phyloP scores from a whole-genome alignment of 1,140 invertebrate genomes.

The Meteorus sp. region DNA sequence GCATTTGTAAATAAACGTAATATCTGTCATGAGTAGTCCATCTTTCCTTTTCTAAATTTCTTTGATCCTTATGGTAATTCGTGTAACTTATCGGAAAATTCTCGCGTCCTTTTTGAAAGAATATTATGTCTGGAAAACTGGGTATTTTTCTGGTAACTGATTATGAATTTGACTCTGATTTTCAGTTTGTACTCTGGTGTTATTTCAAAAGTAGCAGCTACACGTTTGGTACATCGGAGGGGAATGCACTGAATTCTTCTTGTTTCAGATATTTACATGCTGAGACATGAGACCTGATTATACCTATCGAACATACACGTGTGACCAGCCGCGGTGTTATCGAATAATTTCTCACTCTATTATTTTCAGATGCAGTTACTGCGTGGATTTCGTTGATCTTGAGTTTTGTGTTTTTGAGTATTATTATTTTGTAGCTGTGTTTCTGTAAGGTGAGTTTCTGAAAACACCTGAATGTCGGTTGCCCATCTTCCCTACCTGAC shows the following conservation, averaged over 20 bases:
- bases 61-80: no score
- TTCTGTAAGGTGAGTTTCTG: constrained; percentile 21
- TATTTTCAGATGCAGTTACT: constrained; percentile 25
- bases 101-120: no score
- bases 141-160: constrained; percentile 41
- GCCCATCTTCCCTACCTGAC: constrained; percentile 5
- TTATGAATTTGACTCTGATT: constrained; percentile 12
- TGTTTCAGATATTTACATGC: constrained; percentile 30
- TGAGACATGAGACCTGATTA: no score
- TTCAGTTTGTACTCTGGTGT: no score
- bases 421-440: constrained; percentile 6
- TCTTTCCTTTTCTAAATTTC: no score
- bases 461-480: neutral
- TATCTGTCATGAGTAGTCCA: no score
- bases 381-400: constrained; percentile 9
- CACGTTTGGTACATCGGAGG: constrained; percentile 5
- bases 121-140: constrained; percentile 1
- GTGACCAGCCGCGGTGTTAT: constrained; percentile 7
- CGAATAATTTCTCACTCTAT: constrained; percentile 23
- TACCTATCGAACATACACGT: no score
- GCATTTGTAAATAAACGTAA: no score
- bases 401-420: constrained; percentile 18
- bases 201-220: no score
- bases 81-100: no score
- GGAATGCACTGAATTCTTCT: constrained; percentile 24